Conservation (phyloP, 2,888 invertebrate species). For the Phortica okadai region DNA sequence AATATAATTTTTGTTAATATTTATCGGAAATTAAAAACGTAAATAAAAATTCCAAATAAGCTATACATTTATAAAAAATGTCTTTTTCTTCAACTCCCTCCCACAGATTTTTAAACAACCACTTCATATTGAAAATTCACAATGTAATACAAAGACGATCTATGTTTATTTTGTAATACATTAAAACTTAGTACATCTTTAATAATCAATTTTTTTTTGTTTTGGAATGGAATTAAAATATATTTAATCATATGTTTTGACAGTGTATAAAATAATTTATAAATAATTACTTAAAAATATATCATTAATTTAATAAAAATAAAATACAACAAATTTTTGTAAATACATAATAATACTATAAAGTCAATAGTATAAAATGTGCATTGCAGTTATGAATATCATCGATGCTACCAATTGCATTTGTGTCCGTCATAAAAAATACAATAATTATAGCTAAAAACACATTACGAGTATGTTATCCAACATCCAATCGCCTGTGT, state of each 20-base stretch:
- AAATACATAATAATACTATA: slow-evolving; percentile 48
- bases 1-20: neutral
- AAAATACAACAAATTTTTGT: slow-evolving; percentile 43
- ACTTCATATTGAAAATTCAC: slow-evolving; percentile 24
- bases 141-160: slow-evolving; percentile 43
- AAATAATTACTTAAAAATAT: slow-evolving; percentile 41
- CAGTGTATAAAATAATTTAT: slow-evolving; percentile 45
- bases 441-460: slow-evolving; percentile 19
- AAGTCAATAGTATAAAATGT: slow-evolving; percentile 48
- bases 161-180: no score
- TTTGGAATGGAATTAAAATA: slow-evolving; percentile 67
- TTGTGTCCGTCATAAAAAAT: slow-evolving; percentile 41
- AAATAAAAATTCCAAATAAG: neutral
- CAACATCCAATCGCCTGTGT: slow-evolving; percentile 51
- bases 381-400: slow-evolving; percentile 50
- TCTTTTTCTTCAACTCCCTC: no score
- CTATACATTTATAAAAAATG: neutral
- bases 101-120: no score
- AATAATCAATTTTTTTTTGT: slow-evolving; percentile 44
- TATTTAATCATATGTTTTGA: slow-evolving; percentile 54
- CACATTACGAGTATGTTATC: slow-evolving; percentile 20
- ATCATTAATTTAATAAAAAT: slow-evolving; percentile 42
- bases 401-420: slow-evolving; percentile 35
- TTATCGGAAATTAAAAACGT: neutral
- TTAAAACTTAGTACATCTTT: no score